Evolutionary conservation across 2,113 vertebrate genomes (phyloP).

Genomic region (Microtus montanus): DNA sequence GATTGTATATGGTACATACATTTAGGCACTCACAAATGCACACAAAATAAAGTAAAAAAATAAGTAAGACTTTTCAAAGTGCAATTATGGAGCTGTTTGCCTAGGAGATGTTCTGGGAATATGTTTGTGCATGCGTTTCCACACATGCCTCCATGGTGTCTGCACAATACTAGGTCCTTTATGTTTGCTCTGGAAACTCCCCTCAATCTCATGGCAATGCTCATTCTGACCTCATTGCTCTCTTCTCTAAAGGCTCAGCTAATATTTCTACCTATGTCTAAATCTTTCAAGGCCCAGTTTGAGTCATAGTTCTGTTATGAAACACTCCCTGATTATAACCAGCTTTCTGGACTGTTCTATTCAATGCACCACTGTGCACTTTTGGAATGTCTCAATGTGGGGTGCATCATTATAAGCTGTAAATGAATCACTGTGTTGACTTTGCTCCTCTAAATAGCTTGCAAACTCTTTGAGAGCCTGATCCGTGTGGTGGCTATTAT

Average conservation of each 20-base stretch:
- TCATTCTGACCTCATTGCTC: not conserved
- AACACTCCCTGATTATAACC: conserved; percentile 43
- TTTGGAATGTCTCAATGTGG: conserved; percentile 25
- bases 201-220: not conserved
- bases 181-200: conserved; percentile 25
- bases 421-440: conserved; percentile 41
- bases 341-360: conserved; percentile 22
- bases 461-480: conserved; percentile 8
- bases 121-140: not conserved
- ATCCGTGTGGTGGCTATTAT: not conserved
- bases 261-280: conserved; percentile 19
- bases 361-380: not conserved
- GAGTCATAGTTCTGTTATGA: conserved; percentile 21
- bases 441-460: conserved; percentile 49
- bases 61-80: not conserved
- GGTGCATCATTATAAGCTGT: conserved; percentile 16
- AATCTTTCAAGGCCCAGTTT: conserved; percentile 39
- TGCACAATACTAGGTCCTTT: not conserved
- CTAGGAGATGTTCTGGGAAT: not conserved
- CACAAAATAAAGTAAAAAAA: not conserved
- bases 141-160: not conserved
- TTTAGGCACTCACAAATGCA: not conserved
- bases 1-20: not conserved
- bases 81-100: not conserved
- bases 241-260: not conserved